A percentile compares a stretch with the other conserved stretches of the same genome.
These are phyloP conservation scores for Halcyon chelicuti DNA, from an alignment of 2,797 vertebrate species.

Conservation along the genomic window DNA sequence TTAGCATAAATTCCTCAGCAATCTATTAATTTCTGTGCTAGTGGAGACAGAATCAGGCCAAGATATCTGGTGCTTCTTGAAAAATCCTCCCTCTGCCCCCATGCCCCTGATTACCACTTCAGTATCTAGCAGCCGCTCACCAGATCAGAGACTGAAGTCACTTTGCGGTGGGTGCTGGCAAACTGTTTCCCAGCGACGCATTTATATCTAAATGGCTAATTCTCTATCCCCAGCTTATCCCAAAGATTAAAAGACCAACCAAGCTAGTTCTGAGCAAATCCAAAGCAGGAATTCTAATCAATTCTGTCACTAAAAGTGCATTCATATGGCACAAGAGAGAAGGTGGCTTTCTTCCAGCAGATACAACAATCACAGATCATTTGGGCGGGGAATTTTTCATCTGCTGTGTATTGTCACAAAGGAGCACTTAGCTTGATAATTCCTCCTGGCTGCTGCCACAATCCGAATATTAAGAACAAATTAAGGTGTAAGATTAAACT, in stretches of 20 bases:
- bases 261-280: constrained; percentile 47
- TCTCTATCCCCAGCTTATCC: constrained; percentile 47
- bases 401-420: constrained; percentile 63
- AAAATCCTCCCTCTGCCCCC: neutral
- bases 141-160: constrained; percentile 29
- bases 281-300: constrained; percentile 53
- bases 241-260: constrained; percentile 41
- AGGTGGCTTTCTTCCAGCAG: constrained; percentile 47
- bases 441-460: constrained; percentile 34
- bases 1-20: neutral
- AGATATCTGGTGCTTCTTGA: neutral
- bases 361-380: constrained; percentile 38
- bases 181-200: neutral
- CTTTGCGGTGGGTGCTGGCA: neutral
- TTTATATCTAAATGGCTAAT: constrained; percentile 22
- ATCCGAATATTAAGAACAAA: constrained; percentile 53
- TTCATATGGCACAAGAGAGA: constrained; percentile 3
- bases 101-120: neutral
- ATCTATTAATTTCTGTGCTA: neutral
- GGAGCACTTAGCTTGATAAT: constrained; percentile 57
- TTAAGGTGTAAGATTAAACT: constrained; percentile 45
- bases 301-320: neutral
- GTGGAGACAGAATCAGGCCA: neutral
- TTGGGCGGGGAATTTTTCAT: constrained; percentile 36
- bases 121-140: neutral